A percentile compares a stretch with the other conserved stretches of the same genome.
These are phyloP conservation scores for Tetragonula carbonaria DNA, from an alignment of 2,888 invertebrate species.

Conservation along the genomic window DNA sequence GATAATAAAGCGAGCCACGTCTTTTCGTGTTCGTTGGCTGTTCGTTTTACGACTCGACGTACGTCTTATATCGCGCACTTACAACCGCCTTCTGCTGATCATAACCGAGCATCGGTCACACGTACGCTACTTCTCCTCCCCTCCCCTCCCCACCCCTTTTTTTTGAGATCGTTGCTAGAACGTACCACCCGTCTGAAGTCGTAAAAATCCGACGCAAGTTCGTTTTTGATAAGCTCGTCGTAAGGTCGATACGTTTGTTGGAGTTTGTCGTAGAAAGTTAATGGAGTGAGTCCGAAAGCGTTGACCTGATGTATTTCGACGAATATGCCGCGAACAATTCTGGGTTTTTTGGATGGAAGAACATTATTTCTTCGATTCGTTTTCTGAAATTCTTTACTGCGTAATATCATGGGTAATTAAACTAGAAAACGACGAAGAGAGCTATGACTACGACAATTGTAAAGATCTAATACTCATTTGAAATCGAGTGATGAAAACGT, in stretches of 20 bases:
- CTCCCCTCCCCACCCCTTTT: background rate
- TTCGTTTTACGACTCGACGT: constrained; percentile 70
- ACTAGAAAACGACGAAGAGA: background rate
- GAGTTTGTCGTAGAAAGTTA: background rate
- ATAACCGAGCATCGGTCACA: constrained; percentile 67
- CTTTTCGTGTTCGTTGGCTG: constrained; percentile 58
- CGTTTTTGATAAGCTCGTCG: background rate
- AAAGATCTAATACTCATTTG: background rate
- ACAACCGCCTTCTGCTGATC: constrained; percentile 68
- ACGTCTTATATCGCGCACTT: constrained; percentile 74
- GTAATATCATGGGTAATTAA: background rate
- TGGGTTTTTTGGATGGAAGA: background rate
- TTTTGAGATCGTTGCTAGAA: constrained; percentile 35
- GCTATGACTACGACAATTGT: background rate
- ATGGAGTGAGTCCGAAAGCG: background rate
- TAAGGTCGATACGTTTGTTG: background rate
- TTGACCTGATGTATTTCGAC: background rate
- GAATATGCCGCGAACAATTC: background rate
- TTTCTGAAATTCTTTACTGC: background rate
- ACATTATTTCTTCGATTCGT: background rate
- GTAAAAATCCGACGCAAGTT: constrained; percentile 7
- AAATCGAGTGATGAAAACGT: background rate
- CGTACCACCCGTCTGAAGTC: constrained; percentile 32
- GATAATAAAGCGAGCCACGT: constrained; percentile 75
- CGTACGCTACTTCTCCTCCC: constrained; percentile 33